phyloP scores from a whole-genome alignment of 2,113 vertebrate genomes.

The Oryzias melastigma region DNA sequence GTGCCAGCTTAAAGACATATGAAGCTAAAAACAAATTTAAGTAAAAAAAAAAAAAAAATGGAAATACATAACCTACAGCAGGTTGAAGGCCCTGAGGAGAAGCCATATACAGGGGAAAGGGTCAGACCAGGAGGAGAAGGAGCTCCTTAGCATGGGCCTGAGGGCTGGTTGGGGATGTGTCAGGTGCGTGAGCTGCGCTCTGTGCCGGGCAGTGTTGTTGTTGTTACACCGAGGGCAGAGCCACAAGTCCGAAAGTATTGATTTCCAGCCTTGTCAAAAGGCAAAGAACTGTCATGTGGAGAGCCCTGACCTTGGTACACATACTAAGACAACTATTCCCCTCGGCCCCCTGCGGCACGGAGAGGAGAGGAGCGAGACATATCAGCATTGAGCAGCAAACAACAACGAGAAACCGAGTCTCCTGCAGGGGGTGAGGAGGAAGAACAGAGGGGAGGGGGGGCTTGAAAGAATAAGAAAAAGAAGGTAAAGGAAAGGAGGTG shows the following conservation, averaged over 20 bases:
- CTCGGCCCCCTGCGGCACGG: conserved; percentile 71
- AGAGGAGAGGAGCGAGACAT: conserved; percentile 82
- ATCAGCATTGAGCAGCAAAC: conserved; percentile 75
- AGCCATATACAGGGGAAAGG: conserved; percentile 37
- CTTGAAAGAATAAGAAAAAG: conserved; percentile 27
- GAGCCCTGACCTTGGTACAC: conserved; percentile 93
- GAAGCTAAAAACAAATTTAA: conserved; percentile 28
- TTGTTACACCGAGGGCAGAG: conserved; percentile 97
- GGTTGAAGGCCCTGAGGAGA: conserved; percentile 37
- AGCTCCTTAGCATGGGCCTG: conserved; percentile 82
- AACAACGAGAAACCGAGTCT: conserved; percentile 57
- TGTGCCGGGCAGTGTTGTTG: conserved; percentile 82
- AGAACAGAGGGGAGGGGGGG: conserved; percentile 32
- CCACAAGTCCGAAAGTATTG: conserved; percentile 99
- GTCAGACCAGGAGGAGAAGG: conserved; percentile 77
- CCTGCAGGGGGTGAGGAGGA: conserved; percentile 20
- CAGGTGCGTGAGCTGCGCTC: conserved; percentile 84
- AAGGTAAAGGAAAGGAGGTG: conserved; percentile 18
- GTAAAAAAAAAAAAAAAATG: conserved; percentile 25
- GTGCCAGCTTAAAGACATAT: not conserved
- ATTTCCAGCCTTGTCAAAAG: conserved; percentile 97
- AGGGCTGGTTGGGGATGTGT: conserved; percentile 84
- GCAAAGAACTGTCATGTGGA: conserved; percentile 96
- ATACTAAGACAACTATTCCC: conserved; percentile 91
- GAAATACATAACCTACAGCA: conserved; percentile 24